Evolutionary conservation across 2,888 invertebrate genomes (phyloP).

Genomic region (Noctua janthina): DNA sequence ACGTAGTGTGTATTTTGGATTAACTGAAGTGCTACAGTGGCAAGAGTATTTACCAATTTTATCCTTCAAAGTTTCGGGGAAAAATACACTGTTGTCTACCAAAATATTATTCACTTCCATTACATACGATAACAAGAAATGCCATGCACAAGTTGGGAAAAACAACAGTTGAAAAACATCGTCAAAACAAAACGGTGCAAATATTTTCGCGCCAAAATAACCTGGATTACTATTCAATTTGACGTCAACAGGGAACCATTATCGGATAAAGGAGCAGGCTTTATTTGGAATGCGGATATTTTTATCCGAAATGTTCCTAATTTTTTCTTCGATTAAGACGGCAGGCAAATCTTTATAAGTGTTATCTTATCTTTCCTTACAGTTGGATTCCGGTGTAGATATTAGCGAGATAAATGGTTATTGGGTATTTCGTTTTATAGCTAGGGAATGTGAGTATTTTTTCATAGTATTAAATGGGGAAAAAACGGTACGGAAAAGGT

Average conservation of each 20-base stretch:
- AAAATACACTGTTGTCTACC: neutral
- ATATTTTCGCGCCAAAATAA: conserved; percentile 53
- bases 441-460: neutral
- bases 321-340: conserved; percentile 34
- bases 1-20: conserved; percentile 52
- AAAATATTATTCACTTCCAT: conserved; percentile 36
- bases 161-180: conserved; percentile 43
- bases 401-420: conserved; percentile 26
- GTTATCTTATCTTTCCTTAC: conserved; percentile 43
- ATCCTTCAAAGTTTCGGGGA: neutral
- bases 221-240: conserved; percentile 54
- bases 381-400: conserved; percentile 20
- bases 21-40: conserved; percentile 35
- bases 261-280: conserved; percentile 40
- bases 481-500: conserved; percentile 1
- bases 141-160: conserved; percentile 28
- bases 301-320: conserved; percentile 24
- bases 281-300: conserved; percentile 39
- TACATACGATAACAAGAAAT: conserved; percentile 19
- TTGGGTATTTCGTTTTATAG: conserved; percentile 16
- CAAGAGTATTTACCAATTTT: neutral
- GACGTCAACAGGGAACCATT: conserved; percentile 53
- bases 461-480: neutral
- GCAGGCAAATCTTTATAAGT: conserved; percentile 14
- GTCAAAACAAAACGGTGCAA: conserved; percentile 37